These are phyloP conservation scores for Drosophila borealis DNA, from an alignment of 2,888 invertebrate species.

Conservation along the genomic window DNA sequence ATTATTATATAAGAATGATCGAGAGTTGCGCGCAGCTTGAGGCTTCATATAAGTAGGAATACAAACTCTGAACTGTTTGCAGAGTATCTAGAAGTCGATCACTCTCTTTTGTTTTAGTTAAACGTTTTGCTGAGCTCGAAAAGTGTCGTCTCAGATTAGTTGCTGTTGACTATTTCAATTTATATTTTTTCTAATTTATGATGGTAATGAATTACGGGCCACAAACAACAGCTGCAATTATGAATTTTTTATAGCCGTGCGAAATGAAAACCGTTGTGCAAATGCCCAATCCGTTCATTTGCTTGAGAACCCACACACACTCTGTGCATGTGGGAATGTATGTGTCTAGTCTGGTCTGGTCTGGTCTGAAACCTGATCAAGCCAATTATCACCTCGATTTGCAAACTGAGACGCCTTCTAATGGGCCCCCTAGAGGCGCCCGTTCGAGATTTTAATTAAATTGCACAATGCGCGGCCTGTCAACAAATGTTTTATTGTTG, in stretches of 20 bases:
- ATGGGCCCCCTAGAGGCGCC: slow-evolving; percentile 10
- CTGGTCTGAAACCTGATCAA: slow-evolving; percentile 41
- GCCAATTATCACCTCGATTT: slow-evolving; percentile 42
- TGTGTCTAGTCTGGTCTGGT: too few species aligned
- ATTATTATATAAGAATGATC: too few species aligned
- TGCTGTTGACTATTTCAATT: slow-evolving; percentile 8
- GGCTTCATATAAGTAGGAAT: too few species aligned
- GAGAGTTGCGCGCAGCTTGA: too few species aligned
- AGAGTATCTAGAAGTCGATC: too few species aligned
- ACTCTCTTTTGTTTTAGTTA: not conserved
- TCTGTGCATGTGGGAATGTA: not conserved
- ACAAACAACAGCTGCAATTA: slow-evolving; percentile 28
- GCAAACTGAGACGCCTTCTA: slow-evolving; percentile 24
- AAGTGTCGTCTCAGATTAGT: slow-evolving; percentile 40
- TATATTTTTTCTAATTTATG: slow-evolving; percentile 34
- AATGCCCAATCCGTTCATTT: slow-evolving; percentile 15
- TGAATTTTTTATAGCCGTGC: slow-evolving; percentile 20
- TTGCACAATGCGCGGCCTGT: slow-evolving; percentile 50
- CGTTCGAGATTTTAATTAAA: slow-evolving; percentile 48
- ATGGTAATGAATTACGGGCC: slow-evolving; percentile 32
- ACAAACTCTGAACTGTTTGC: too few species aligned
- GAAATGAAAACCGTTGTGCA: slow-evolving; percentile 13
- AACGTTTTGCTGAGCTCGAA: not conserved
- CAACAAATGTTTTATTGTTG: slow-evolving; percentile 52
- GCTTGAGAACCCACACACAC: not conserved